Percentiles rank a stretch among this genome's conserved stretches.
phyloP scores from a whole-genome alignment of 2,113 vertebrate genomes.

The Caranx ignobilis region DNA sequence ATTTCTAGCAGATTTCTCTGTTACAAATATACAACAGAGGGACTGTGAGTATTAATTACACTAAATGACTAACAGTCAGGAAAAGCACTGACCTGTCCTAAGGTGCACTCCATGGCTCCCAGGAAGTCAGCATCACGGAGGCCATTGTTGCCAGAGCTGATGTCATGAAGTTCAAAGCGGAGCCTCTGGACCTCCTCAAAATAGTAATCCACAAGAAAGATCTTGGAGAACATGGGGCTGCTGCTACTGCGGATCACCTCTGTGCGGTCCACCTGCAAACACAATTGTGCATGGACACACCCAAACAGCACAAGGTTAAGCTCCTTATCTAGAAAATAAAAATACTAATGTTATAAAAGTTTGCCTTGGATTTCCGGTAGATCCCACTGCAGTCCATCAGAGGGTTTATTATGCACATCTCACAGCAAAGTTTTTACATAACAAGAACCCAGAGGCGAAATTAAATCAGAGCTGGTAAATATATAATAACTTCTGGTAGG shows the following conservation, averaged over 20 bases:
- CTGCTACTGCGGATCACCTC: slow-evolving; percentile 98
- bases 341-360: neutral
- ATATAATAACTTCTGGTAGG: neutral
- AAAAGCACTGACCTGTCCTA: slow-evolving; percentile 90
- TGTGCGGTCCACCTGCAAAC: slow-evolving; percentile 93
- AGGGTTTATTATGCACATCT: neutral
- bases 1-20: neutral
- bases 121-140: slow-evolving; percentile 96
- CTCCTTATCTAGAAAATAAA: neutral
- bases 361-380: neutral
- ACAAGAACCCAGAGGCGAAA: neutral
- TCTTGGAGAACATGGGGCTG: slow-evolving; percentile 94
- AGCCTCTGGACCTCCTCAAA: slow-evolving; percentile 98
- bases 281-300: neutral
- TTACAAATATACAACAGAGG: neutral
- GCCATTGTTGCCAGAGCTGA: slow-evolving; percentile 96
- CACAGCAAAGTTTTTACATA: neutral
- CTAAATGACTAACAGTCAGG: neutral
- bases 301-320: neutral
- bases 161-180: slow-evolving; percentile 95
- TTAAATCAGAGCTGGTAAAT: neutral
- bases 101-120: slow-evolving; percentile 96
- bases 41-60: neutral
- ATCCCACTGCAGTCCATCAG: neutral
- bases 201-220: slow-evolving; percentile 97